A percentile compares a stretch with the other conserved stretches of the same genome.
phyloP scores from a whole-genome alignment of 2,888 invertebrate species.

The Phymatocera aterrima region DNA sequence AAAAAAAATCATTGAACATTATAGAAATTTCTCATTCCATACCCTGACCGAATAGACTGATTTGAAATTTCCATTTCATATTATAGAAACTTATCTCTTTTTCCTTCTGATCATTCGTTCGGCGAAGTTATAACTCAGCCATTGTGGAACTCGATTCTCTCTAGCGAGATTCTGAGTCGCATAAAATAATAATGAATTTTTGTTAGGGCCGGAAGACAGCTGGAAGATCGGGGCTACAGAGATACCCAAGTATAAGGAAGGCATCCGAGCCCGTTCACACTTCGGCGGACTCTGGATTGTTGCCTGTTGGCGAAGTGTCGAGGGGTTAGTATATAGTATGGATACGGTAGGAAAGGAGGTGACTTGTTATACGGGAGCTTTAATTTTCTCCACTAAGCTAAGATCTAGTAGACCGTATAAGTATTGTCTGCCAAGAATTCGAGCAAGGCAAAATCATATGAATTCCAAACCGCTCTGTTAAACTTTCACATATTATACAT shows the following conservation, averaged over 20 bases:
- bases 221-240: conserved; percentile 21
- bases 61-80: too few relatives aligned
- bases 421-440: conserved; percentile 38
- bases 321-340: conserved; percentile 2
- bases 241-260: conserved; percentile 4
- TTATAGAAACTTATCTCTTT: too few relatives aligned
- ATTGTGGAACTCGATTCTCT: neutral
- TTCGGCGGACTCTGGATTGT: conserved; percentile 34
- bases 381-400: conserved; percentile 47
- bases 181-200: conserved; percentile 43
- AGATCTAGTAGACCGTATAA: conserved; percentile 35
- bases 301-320: conserved; percentile 41
- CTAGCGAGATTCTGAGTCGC: neutral
- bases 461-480: neutral
- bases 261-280: conserved; percentile 38
- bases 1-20: neutral
- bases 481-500: too few relatives aligned
- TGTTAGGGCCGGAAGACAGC: conserved; percentile 31
- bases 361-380: conserved; percentile 49
- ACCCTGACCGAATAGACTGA: neutral
- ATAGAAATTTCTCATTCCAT: neutral
- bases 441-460: neutral
- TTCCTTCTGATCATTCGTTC: neutral
- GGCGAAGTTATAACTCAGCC: neutral
- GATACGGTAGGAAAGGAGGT: conserved; percentile 25